These are phyloP conservation scores for Danio jaintianensis DNA, from an alignment of 2,797 vertebrate genomes.

Conservation along the genomic window DNA sequence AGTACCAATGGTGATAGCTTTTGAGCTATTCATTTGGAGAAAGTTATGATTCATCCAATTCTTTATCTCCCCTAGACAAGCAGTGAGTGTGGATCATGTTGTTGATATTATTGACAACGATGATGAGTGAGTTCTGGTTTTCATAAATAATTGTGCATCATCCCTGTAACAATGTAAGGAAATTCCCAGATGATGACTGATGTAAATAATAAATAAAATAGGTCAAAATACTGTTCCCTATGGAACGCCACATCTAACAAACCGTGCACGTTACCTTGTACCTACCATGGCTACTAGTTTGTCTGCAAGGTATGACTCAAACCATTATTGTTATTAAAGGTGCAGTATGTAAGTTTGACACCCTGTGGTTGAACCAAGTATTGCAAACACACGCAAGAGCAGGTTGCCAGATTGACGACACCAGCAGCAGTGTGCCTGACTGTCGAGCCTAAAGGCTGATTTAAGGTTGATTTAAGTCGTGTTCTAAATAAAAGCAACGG, in stretches of 20 bases:
- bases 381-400: no score
- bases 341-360: no score
- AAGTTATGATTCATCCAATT: not conserved
- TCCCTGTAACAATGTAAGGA: not conserved
- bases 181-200: not conserved
- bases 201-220: slow-evolving; percentile 28
- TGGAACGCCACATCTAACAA: slow-evolving; percentile 11
- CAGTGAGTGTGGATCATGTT: not conserved
- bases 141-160: not conserved
- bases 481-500: no score
- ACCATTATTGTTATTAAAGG: not conserved
- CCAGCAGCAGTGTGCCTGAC: no score
- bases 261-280: not conserved
- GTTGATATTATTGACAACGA: not conserved
- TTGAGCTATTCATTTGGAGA: not conserved
- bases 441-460: no score
- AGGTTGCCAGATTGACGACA: no score
- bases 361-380: no score
- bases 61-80: not conserved
- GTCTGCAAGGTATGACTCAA: slow-evolving; percentile 19
- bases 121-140: not conserved
- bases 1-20: not conserved
- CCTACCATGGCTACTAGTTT: slow-evolving; percentile 22
- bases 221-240: slow-evolving; percentile 22
- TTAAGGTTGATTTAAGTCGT: no score